Evolutionary conservation across 2,113 vertebrate species (phyloP).

Genomic region (Phyllopteryx taeniolatus): DNA sequence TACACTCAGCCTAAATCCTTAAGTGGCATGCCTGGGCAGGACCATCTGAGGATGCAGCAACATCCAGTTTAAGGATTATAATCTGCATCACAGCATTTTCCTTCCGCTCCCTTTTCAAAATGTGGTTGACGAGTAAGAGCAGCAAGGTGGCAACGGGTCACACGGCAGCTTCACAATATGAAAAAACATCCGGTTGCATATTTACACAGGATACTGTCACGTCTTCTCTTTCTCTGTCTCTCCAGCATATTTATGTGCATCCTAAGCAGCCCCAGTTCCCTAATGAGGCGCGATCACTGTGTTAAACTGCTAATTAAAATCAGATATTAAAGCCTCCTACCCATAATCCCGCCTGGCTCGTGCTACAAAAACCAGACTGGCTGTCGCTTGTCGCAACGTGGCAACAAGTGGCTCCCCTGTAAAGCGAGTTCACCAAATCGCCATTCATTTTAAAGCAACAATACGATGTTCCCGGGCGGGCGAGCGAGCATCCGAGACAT

Average conservation of each 20-base stretch:
- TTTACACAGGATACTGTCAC: not conserved
- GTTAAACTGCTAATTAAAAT: slow-evolving; percentile 78
- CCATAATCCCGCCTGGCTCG: slow-evolving; percentile 72
- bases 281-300: slow-evolving; percentile 75
- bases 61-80: slow-evolving; percentile 13
- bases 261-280: slow-evolving; percentile 58
- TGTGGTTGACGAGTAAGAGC: not conserved
- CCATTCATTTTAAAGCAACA: slow-evolving; percentile 21
- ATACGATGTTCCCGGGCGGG: not conserved
- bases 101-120: slow-evolving; percentile 1
- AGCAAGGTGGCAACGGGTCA: not conserved
- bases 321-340: slow-evolving; percentile 74
- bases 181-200: not conserved
- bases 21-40: slow-evolving; percentile 52
- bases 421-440: slow-evolving; percentile 31
- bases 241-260: slow-evolving; percentile 37
- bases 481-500: slow-evolving; percentile 11
- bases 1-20: slow-evolving; percentile 66
- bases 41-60: slow-evolving; percentile 17
- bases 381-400: slow-evolving; percentile 41
- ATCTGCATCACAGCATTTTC: slow-evolving; percentile 4
- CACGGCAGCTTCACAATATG: not conserved
- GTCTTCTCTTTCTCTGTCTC: slow-evolving; percentile 23
- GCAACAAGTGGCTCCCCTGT: slow-evolving; percentile 48
- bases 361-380: slow-evolving; percentile 60